Evolutionary conservation across 2,113 vertebrate species (phyloP).

Genomic region (Prolemur simus): DNA sequence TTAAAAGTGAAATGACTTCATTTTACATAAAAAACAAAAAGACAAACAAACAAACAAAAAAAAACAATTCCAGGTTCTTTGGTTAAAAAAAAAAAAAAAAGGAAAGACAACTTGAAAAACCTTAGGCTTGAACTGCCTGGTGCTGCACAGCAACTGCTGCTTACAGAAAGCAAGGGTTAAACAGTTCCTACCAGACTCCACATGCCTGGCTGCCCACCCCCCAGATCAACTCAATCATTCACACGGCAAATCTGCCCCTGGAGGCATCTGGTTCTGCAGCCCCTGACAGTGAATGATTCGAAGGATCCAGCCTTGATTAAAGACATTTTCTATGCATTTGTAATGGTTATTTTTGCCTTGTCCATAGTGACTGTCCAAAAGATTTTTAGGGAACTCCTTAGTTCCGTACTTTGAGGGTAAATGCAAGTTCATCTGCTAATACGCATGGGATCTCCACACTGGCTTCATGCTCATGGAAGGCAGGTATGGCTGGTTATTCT

Average conservation of each 20-base stretch:
- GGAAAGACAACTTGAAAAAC: neutral
- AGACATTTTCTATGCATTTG: neutral
- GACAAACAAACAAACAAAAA: neutral
- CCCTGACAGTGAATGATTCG: neutral
- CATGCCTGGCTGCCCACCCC: neutral
- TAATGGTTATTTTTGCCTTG: neutral
- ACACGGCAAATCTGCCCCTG: fast-evolving
- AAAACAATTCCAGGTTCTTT: neutral
- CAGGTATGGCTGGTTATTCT: neutral
- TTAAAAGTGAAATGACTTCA: neutral
- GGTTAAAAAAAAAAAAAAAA: neutral
- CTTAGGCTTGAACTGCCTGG: neutral
- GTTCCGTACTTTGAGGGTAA: neutral
- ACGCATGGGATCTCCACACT: neutral
- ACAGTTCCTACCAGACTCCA: neutral
- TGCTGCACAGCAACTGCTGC: neutral
- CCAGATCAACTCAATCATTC: neutral
- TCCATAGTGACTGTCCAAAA: too few relatives aligned
- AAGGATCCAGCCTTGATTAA: neutral
- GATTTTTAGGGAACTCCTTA: neutral
- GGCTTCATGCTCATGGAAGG: neutral
- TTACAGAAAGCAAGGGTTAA: neutral
- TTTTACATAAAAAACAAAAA: neutral
- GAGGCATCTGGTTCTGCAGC: neutral
- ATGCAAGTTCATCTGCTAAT: neutral